Evolutionary conservation across 2,888 invertebrate genomes (phyloP), one percentile per base, ranked within the genome.

Genomic region (Pheosia tremula): DNA sequence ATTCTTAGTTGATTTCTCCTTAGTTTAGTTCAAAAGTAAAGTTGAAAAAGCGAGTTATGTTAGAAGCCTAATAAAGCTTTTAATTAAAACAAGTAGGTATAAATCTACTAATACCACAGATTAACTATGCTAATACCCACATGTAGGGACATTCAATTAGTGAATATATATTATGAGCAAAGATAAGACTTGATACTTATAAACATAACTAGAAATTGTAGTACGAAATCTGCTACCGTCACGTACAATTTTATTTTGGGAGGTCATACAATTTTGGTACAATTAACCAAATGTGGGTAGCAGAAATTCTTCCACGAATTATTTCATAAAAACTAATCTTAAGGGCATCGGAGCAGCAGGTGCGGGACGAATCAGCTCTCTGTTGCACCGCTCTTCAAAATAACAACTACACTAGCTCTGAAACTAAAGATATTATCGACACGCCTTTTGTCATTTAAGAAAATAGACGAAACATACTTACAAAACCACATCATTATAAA

Each of bases 301-400:
- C 72, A 71, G 68, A 76, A 81, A 89, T 89, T 83, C 84, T 83
- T 87, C 73, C 89, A 89, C 86, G 88, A 70, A 69, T 62, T 64
- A 80, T 90, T 89, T 86, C 87, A 86, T 86, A 85, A 89, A 66
- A 75, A 62, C n/a, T 81, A 85, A 88, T 90, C 91, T 86, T 73
- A 81, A 84, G 88, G 82, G 86, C 90, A 90, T 91, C 91, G 72
- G 79, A 75, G 78, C 81, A 82, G 79, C 83, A 81, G 80, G 74
- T 84, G 69, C 53, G 67, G 63, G 71, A 83, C 24, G 24, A 24
- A 24, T 24, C 24, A 24, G 24, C 81, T 77, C 74, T 80, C 85
- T 76, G 82, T 83, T 82, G 75, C 82, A 74, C 67, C 64, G 65
- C 62, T 72, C 59, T 24, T 24, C 69, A 36, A n/a, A 10, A 36